Evolutionary conservation across 2,888 invertebrate species (phyloP).

Genomic region (Mamestra brassicae): DNA sequence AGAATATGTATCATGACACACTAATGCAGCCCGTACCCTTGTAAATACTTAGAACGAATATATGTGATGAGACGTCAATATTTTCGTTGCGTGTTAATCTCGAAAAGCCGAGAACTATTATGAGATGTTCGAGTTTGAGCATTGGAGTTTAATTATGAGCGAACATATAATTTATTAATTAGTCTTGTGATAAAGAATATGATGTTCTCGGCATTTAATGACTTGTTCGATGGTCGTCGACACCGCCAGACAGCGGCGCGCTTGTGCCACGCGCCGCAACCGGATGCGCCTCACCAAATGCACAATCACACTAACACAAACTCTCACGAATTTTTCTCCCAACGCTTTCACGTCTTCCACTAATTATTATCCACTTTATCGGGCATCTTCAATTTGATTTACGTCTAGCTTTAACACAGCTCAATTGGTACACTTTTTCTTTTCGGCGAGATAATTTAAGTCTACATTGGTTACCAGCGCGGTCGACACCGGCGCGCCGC

Average conservation of each 20-base stretch:
- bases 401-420: conserved; percentile 88
- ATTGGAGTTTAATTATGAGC: conserved; percentile 19
- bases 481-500: conserved; percentile 75
- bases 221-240: conserved; percentile 10
- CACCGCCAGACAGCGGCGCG: conserved; percentile 11
- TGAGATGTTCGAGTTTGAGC: conserved; percentile 20
- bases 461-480: conserved; percentile 73
- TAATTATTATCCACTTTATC: conserved; percentile 91
- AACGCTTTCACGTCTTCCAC: conserved; percentile 90
- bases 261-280: conserved; percentile 72
- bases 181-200: conserved; percentile 2
- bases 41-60: conserved; percentile 37
- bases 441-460: conserved; percentile 84
- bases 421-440: conserved; percentile 90
- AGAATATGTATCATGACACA: conserved; percentile 53
- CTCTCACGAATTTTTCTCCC: conserved; percentile 91
- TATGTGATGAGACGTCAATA: conserved; percentile 33
- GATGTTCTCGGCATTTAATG: neutral
- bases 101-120: neutral
- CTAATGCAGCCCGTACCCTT: conserved; percentile 36
- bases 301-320: conserved; percentile 89
- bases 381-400: conserved; percentile 91
- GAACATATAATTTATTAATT: conserved; percentile 8
- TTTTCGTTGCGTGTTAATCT: conserved; percentile 17
- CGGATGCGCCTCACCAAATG: conserved; percentile 88